Evolutionary conservation across 2,113 vertebrate species (phyloP).

Genomic region (Riparia riparia): DNA sequence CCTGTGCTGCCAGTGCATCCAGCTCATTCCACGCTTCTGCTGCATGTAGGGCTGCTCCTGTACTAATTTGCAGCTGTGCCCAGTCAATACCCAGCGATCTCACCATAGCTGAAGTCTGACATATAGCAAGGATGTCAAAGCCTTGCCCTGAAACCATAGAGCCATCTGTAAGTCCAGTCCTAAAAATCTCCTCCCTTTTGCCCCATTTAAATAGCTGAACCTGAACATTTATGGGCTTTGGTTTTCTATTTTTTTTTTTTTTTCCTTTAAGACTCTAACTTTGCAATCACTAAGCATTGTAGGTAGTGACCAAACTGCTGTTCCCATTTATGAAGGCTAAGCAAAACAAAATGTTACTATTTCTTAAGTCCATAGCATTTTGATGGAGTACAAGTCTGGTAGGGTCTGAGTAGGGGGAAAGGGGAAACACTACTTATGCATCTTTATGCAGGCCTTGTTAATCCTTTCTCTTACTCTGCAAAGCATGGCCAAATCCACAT

Average conservation of each 20-base stretch:
- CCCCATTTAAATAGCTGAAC: background rate
- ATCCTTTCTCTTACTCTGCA: background rate
- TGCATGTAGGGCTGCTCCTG: background rate
- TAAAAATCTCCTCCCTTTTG: background rate
- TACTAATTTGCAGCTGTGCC: background rate
- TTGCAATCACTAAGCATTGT: background rate
- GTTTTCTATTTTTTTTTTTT: background rate
- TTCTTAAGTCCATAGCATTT: background rate
- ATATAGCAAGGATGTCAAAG: background rate
- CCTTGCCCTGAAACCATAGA: background rate
- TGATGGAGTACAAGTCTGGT: background rate
- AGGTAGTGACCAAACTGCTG: background rate
- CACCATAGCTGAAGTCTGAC: background rate
- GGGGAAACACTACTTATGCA: background rate
- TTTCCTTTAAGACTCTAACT: background rate
- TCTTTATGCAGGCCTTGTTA: background rate
- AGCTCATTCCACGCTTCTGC: background rate
- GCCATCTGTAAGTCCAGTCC: background rate
- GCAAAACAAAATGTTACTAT: background rate
- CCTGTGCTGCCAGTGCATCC: background rate
- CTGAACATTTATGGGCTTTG: background rate
- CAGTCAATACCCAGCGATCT: background rate
- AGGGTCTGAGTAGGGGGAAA: background rate
- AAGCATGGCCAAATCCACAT: background rate
- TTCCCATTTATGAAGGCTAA: background rate